Evolutionary conservation across 2,888 invertebrate genomes (phyloP).

Genomic region (Orthonychiurus folsomi): DNA sequence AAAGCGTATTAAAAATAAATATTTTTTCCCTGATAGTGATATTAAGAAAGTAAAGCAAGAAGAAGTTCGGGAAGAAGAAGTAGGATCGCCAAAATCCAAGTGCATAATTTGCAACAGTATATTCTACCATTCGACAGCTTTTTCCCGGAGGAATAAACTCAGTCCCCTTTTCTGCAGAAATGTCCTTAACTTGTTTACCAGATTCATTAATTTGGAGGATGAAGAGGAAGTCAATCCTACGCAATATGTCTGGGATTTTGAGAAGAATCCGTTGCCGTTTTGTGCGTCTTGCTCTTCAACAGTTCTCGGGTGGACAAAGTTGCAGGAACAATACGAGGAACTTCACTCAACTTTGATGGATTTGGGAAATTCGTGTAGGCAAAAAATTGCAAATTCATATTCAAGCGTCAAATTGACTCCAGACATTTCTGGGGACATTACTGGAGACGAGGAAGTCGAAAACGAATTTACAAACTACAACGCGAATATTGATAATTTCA

Average conservation of each 20-base stretch:
- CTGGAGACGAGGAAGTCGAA: background rate
- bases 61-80: no score
- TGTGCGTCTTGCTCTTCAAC: background rate
- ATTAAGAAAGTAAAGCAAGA: background rate
- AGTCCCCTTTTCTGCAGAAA: background rate
- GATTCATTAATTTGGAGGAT: background rate
- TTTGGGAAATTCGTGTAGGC: background rate
- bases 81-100: background rate
- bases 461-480: background rate
- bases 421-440: no score
- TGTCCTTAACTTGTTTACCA: background rate
- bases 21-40: background rate
- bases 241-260: background rate
- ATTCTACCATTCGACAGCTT: background rate
- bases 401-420: background rate
- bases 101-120: background rate
- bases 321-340: background rate
- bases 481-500: background rate
- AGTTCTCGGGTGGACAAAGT: background rate
- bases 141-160: background rate
- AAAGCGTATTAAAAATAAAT: no score
- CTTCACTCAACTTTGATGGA: background rate
- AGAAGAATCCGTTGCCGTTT: background rate
- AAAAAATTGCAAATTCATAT: background rate
- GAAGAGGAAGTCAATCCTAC: background rate